Conservation (phyloP, 2,113 vertebrate species). For the Peromyscus polionotus region DNA sequence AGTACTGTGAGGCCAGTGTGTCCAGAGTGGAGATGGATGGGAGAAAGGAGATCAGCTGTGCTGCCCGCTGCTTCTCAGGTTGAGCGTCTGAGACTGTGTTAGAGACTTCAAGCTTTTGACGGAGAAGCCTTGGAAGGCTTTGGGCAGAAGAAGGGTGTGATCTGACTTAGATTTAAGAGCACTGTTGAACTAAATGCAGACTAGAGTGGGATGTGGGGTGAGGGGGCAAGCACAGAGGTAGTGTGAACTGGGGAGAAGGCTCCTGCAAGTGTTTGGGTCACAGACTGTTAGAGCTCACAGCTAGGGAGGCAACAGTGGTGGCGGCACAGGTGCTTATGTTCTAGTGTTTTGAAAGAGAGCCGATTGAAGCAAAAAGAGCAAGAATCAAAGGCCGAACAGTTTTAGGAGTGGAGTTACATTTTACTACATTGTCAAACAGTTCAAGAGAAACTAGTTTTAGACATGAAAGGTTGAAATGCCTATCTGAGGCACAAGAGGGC, state of each 20-base stretch:
- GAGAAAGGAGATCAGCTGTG: conserved; percentile 1
- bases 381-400: neutral
- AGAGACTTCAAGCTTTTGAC: neutral
- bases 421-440: conserved; percentile 22
- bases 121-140: neutral
- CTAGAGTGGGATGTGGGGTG: neutral
- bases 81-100: neutral
- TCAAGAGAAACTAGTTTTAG: conserved; percentile 2
- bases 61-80: neutral
- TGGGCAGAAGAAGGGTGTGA: neutral
- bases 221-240: neutral
- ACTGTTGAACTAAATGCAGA: neutral
- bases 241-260: neutral
- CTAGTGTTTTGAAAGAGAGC: conserved; percentile 6
- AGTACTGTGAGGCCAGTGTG: neutral
- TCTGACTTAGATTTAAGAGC: conserved; percentile 15
- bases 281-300: neutral
- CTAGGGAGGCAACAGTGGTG: neutral
- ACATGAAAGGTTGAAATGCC: neutral
- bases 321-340: neutral
- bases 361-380: neutral
- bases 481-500: neutral
- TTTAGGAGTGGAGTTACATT: neutral
- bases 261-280: neutral
- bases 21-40: neutral